Evolutionary conservation across 2,888 invertebrate genomes (phyloP), one percentile per base, ranked within the genome.

Genomic region (Plutella xylostella): DNA sequence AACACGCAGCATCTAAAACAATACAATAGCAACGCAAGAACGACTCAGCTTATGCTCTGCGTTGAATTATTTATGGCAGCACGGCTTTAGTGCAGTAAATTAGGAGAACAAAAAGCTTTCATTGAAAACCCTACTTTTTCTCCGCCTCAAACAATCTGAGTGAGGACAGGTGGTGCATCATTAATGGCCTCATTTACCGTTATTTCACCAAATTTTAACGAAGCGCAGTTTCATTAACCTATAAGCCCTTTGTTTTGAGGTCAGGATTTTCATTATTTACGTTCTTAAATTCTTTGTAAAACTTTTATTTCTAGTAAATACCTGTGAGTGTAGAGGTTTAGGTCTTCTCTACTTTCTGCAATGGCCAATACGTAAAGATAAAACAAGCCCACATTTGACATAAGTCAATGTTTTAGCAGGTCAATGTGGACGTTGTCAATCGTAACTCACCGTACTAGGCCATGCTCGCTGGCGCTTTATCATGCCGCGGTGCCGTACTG

Each of bases 1-100:
- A 48, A 45, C 48, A 45, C 42, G 45, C 46, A 21, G 33, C n/a
- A 14, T 42, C 7, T 12, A 47, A 41, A 43, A 40, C 43, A 45
- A 56, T 55, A 42, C 40, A 43, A 55, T 55, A 57, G 69, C 58
- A 52, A 49, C 51, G 61, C 70, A 74, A 74, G 70, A 76, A 74
- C 66, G 62, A 61, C 64, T 65, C 7, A 65, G 64, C 61, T 62
- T 52, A 57, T 57, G 62, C 59, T 63, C 61, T 62, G 62, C 57
- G 63, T 68, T 82, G 79, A 79, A 80, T 79, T 69, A 82, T 82
- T 72, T 71, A 82, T 82, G 72, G 61, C 68, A 66, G 65, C 60
- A 53, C 58, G 57, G 69, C 68, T 72, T 74, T 70, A 65, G 63
- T 57, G 63, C 67, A 69, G 68, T 72, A 72, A 75, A 77, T 79